phyloP scores from a whole-genome alignment of 2,888 invertebrate species.

The Hyposoter didymator region DNA sequence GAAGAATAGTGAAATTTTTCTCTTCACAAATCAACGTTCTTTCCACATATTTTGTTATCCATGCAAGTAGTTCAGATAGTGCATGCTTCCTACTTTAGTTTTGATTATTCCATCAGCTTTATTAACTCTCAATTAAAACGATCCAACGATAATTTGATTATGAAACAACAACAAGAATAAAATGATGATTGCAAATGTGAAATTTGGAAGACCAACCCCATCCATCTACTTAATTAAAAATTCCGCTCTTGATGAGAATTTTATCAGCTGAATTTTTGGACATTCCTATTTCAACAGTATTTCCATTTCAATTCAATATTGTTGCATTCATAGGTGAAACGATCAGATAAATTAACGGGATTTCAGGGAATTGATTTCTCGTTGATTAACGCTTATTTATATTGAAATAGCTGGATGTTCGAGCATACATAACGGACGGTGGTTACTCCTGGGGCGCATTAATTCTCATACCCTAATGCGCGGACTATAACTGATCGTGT shows the following conservation, averaged over 20 bases:
- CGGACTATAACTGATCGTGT: background rate
- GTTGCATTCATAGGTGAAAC: slow-evolving; percentile 26
- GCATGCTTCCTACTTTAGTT: background rate
- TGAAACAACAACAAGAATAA: background rate
- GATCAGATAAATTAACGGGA: slow-evolving; percentile 46
- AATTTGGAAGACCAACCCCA: background rate
- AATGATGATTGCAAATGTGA: background rate
- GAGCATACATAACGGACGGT: slow-evolving; percentile 15
- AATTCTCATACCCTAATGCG: slow-evolving; percentile 30
- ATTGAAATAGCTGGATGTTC: slow-evolving; percentile 26
- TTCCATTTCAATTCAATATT: slow-evolving; percentile 8
- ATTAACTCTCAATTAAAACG: background rate
- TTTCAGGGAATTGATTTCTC: slow-evolving; percentile 55
- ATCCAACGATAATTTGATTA: background rate
- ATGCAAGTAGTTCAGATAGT: background rate
- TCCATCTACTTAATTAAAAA: background rate
- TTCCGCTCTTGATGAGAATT: background rate
- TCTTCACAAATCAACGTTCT: background rate
- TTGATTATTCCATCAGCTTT: background rate
- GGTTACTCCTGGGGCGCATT: slow-evolving; percentile 41
- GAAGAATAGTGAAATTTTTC: background rate
- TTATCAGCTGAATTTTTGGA: background rate
- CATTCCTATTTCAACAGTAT: background rate
- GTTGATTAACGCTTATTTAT: slow-evolving; percentile 54
- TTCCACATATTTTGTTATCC: background rate